Percentiles rank a stretch among this genome's conserved stretches.
These are phyloP conservation scores for Hybos culiciformis DNA, from an alignment of 2,888 invertebrate species.

Conservation along the genomic window DNA sequence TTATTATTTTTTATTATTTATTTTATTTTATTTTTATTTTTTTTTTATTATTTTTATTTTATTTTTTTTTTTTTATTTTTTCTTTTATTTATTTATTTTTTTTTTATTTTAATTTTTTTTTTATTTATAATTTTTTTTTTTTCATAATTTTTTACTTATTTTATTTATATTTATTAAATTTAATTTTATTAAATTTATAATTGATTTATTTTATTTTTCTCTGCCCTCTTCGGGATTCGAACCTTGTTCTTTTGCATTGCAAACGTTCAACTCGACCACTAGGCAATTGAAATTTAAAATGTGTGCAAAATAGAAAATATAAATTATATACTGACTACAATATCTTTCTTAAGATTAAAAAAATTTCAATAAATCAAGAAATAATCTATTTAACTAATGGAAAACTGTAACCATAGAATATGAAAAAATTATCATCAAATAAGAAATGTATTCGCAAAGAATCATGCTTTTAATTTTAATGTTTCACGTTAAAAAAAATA, in stretches of 20 bases:
- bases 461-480: too few species aligned
- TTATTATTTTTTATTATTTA: too few species aligned
- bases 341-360: not conserved
- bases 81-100: not conserved
- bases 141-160: not conserved
- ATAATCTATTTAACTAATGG: not conserved
- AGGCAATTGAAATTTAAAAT: not conserved
- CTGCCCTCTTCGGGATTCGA: too few species aligned
- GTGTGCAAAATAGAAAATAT: not conserved
- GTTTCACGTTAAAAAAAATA: too few species aligned
- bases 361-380: not conserved
- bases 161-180: not conserved
- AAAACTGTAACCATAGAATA: too few species aligned
- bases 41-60: not conserved
- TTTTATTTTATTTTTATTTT: not conserved
- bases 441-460: too few species aligned
- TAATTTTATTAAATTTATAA: not conserved
- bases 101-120: not conserved
- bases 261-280: too few species aligned
- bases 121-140: not conserved
- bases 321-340: not conserved
- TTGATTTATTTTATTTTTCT: not conserved
- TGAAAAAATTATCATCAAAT: too few species aligned
- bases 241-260: too few species aligned
- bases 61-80: not conserved